Evolutionary conservation across 2,888 invertebrate species (phyloP), one percentile per base, ranked within the genome.

Genomic region (Entomobrya proxima): DNA sequence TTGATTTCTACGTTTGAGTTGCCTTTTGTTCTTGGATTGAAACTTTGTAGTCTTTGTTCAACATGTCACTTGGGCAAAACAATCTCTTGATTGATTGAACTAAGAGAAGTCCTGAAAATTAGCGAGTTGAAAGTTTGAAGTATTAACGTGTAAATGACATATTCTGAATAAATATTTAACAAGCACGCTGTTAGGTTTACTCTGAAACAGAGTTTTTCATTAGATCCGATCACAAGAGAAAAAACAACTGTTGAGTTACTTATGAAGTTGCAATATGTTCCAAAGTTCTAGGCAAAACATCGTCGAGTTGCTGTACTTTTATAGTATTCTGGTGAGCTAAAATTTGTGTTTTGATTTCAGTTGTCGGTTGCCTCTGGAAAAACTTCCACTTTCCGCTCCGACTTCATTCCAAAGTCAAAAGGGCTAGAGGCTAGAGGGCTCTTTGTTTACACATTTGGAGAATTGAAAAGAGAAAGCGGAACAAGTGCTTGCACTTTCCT

Each of bases 241-340:
- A 44, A 69, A 69, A 30, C 69, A 69, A 47, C 69, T 69, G 69
- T 69, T 69, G 69, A 69, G 30, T 69, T 47, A 40, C 69, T 47
- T 40, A 13, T 24, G 21, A 44, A 37, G 4, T 21, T 37, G 18
- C n/a, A 35, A 44, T 27, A 30, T 27, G 27, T 44, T 44, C 47
- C 44, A 44, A 11, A 67, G 24, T 18, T 35, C 21, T n/a, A 18
- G 37, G 9, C 15, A 24, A 67, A 30, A 4, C 11, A 30, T 30
- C 21, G 30, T 52, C 21, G 52, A 35, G 32, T 64, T 18, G 18
- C 35, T 35, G n/a, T n/a, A 64, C 32, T 35, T 64, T n/a, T 32
- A 7, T 35, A n/a, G 24, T 35, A 64, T 32, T n/a, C 32, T 64
- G 35, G 18, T 35, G 15, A 35, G 30, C 61, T 35, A 35, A 64